These are phyloP conservation scores for Argentina silus DNA, from an alignment of 2,797 vertebrate genomes.

Conservation along the genomic window DNA sequence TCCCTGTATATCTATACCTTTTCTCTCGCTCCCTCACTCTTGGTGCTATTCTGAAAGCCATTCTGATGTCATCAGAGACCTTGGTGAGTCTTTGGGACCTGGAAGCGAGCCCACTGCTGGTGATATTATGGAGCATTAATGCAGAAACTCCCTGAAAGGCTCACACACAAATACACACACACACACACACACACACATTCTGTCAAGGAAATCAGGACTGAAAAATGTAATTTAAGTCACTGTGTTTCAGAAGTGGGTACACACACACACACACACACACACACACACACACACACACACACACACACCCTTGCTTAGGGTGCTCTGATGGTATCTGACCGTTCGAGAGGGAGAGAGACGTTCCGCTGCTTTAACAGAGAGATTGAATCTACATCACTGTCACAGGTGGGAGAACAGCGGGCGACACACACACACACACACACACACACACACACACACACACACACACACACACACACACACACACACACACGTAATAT, in stretches of 20 bases:
- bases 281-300: constrained; percentile 3
- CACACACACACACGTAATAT: not conserved
- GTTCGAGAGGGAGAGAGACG: not conserved
- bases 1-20: not conserved
- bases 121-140: not conserved
- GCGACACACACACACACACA: constrained; percentile 8
- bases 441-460: constrained; percentile 14
- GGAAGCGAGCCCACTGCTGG: not conserved
- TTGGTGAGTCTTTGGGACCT: not conserved
- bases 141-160: not conserved
- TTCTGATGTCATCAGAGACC: no score
- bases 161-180: not conserved
- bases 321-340: constrained; percentile 1
- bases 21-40: not conserved
- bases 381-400: constrained; percentile 12
- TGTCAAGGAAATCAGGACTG: not conserved
- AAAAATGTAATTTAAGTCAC: not conserved
- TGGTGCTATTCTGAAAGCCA: no score
- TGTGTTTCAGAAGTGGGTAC: no score
- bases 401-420: not conserved
- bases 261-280: not conserved
- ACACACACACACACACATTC: constrained; percentile 5
- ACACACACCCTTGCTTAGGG: not conserved
- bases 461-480: constrained; percentile 36
- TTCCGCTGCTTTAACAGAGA: constrained; percentile 7